Percentiles rank a stretch among this genome's conserved stretches.
These are phyloP conservation scores for Ceryle rudis DNA, from an alignment of 2,797 vertebrate genomes.

Conservation along the genomic window DNA sequence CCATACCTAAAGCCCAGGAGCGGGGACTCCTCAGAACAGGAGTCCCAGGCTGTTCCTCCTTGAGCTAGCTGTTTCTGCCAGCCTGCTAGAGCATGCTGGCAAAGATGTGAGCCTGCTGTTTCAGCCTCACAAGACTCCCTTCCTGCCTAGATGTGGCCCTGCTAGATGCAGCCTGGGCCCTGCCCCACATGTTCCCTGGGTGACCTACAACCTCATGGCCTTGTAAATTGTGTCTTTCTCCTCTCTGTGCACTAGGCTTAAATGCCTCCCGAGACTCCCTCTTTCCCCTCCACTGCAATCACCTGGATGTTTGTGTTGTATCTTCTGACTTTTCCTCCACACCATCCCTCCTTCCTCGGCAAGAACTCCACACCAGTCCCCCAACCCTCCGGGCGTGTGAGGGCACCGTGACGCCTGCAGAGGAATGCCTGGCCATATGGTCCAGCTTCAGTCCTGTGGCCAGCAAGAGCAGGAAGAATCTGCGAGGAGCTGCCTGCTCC, in stretches of 20 bases:
- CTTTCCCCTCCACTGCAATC: conserved; percentile 71
- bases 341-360: conserved; percentile 78
- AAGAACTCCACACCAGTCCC: conserved; percentile 51
- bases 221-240: conserved; percentile 76
- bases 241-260: conserved; percentile 79
- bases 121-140: neutral
- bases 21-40: neutral
- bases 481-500: conserved; percentile 40
- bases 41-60: neutral
- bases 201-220: conserved; percentile 54
- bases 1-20: neutral
- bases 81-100: neutral
- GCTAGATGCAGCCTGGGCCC: conserved; percentile 16
- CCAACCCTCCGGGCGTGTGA: conserved; percentile 21
- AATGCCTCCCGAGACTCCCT: conserved; percentile 76
- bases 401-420: conserved; percentile 45
- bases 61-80: neutral
- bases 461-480: conserved; percentile 67
- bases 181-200: neutral
- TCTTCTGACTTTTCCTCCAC: conserved; percentile 81
- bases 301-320: conserved; percentile 86
- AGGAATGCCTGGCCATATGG: conserved; percentile 39
- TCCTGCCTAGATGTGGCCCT: neutral
- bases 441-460: conserved; percentile 42
- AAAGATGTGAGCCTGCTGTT: neutral